These are phyloP conservation scores for Platysteira castanea DNA, from an alignment of 2,113 vertebrate species.

Conservation along the genomic window DNA sequence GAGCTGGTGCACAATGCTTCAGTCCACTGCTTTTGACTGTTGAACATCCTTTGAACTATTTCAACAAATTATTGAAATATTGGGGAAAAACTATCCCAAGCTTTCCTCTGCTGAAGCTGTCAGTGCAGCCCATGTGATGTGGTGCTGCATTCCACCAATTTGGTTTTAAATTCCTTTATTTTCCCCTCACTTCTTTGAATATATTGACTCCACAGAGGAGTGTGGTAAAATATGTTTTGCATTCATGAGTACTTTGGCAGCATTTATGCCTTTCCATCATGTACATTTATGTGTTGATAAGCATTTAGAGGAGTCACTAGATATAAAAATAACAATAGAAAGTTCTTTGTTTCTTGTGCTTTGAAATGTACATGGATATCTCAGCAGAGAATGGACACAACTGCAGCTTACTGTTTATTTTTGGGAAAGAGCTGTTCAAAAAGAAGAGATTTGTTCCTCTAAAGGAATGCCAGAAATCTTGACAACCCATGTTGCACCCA, in stretches of 20 bases:
- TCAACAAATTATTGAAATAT: not conserved
- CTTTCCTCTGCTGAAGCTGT: not conserved
- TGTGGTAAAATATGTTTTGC: not conserved
- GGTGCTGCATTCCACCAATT: not conserved
- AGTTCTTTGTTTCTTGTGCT: not conserved
- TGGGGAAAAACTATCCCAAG: not conserved
- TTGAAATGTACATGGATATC: not conserved
- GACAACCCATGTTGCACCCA: not conserved
- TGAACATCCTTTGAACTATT: not conserved
- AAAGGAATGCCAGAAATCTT: not conserved
- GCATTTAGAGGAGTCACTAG: not conserved
- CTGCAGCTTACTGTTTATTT: not conserved
- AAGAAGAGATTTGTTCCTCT: not conserved
- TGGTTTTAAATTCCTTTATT: not conserved
- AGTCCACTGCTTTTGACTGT: not conserved
- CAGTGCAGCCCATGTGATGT: accelerated
- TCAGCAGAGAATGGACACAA: not conserved
- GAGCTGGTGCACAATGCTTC: not conserved
- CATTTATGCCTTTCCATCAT: not conserved
- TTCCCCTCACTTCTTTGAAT: not conserved
- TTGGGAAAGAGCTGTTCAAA: not conserved
- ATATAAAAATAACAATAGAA: not conserved
- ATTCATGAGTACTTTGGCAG: not conserved
- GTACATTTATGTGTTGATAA: not conserved
- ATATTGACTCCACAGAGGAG: not conserved